Evolutionary conservation across 2,113 vertebrate genomes (phyloP).

Genomic region (Myocastor coypus): DNA sequence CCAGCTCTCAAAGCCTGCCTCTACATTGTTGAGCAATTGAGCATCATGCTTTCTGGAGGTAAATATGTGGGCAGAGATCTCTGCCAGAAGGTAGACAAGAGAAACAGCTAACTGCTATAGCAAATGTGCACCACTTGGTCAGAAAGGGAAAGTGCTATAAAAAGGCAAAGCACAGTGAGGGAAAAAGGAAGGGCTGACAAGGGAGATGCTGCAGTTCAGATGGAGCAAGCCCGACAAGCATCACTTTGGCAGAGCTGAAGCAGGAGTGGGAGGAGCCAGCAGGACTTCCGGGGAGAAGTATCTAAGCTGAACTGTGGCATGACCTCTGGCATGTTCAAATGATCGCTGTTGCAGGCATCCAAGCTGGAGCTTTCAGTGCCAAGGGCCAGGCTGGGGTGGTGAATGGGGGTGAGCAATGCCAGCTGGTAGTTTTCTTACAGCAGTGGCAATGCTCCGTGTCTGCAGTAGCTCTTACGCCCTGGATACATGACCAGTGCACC

Average conservation of each 20-base stretch:
- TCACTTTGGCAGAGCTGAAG: background rate
- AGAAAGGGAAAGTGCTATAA: background rate
- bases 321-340: background rate
- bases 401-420: background rate
- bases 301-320: background rate
- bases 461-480: accelerated
- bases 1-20: background rate
- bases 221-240: background rate
- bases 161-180: background rate
- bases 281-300: too few species aligned
- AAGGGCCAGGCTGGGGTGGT: accelerated
- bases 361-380: background rate
- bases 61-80: background rate
- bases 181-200: too few species aligned
- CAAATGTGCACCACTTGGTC: background rate
- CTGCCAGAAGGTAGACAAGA: background rate
- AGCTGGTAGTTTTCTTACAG: background rate
- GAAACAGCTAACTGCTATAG: background rate
- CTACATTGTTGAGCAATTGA: background rate
- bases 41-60: background rate
- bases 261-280: too few species aligned
- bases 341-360: background rate
- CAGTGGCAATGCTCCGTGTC: accelerated
- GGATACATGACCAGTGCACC: background rate
- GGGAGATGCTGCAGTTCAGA: background rate